Evolutionary conservation across 2,797 vertebrate species (phyloP).

Genomic region (Xiphorhynchus erythropygius): DNA sequence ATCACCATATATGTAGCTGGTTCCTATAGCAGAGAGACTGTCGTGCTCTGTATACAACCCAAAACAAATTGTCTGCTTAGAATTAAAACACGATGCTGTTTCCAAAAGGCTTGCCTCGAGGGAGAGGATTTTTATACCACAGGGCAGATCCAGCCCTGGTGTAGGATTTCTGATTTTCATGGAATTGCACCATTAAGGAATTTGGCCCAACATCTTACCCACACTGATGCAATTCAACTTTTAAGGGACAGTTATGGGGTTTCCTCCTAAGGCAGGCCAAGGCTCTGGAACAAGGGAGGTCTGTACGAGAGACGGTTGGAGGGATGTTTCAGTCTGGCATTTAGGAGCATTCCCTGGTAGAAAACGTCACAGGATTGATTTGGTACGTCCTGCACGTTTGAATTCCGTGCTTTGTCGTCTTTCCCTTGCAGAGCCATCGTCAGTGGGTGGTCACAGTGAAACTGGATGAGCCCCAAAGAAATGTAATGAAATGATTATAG

Average conservation of each 20-base stretch:
- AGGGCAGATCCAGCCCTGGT: conserved; percentile 33
- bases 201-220: conserved; percentile 64
- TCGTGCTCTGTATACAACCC: conserved; percentile 64
- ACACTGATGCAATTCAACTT: conserved; percentile 71
- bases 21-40: conserved; percentile 54
- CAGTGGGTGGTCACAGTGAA: conserved; percentile 29
- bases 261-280: conserved; percentile 75
- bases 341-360: conserved; percentile 54
- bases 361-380: conserved; percentile 55
- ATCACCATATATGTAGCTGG: conserved; percentile 53
- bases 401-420: neutral
- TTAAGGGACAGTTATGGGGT: conserved; percentile 72
- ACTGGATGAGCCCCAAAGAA: conserved; percentile 43
- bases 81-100: conserved; percentile 71
- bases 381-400: neutral
- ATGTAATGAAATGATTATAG: conserved; percentile 50
- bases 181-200: conserved; percentile 47
- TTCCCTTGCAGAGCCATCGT: neutral
- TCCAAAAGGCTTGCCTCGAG: conserved; percentile 72
- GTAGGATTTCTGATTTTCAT: conserved; percentile 59
- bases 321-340: conserved; percentile 57
- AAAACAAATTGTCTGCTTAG: conserved; percentile 76
- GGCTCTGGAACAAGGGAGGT: conserved; percentile 71
- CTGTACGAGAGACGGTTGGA: conserved; percentile 62
- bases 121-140: conserved; percentile 66